Percentiles rank a stretch among this genome's conserved stretches.
phyloP scores from a whole-genome alignment of 1,140 invertebrate species.

The Drosophila lini region DNA sequence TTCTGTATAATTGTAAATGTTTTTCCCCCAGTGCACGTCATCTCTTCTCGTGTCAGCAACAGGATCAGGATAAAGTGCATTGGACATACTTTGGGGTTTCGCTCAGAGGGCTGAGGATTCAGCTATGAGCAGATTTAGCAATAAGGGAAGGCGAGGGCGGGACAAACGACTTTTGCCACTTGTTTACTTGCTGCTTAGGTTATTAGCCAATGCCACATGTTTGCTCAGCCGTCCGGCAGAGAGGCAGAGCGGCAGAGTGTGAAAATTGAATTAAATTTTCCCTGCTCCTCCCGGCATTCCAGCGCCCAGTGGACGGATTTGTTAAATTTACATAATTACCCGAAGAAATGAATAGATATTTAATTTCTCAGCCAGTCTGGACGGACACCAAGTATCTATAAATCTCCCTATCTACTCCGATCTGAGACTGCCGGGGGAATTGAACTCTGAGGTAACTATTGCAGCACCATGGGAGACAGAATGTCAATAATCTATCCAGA shows the following conservation, averaged over 20 bases:
- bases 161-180: slow-evolving; percentile 33
- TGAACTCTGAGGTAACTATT: slow-evolving; percentile 33
- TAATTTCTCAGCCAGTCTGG: slow-evolving; percentile 14
- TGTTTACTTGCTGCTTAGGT: slow-evolving; percentile 77
- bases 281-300: not conserved
- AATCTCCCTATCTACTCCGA: slow-evolving; percentile 51
- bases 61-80: slow-evolving; percentile 64
- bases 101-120: slow-evolving; percentile 2
- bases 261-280: slow-evolving; percentile 55
- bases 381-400: slow-evolving; percentile 59
- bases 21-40: slow-evolving; percentile 1
- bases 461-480: slow-evolving; percentile 39
- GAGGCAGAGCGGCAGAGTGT: slow-evolving; percentile 15
- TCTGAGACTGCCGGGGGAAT: slow-evolving; percentile 19
- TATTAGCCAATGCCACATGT: slow-evolving; percentile 78
- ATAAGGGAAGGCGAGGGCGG: slow-evolving; percentile 8
- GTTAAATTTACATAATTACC: slow-evolving; percentile 62
- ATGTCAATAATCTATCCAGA: slow-evolving; percentile 38
- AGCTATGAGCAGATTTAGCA: slow-evolving; percentile 8
- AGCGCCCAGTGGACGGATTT: slow-evolving; percentile 9
- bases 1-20: not conserved
- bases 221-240: slow-evolving; percentile 36
- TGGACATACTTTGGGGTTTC: slow-evolving; percentile 51
- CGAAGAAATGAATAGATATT: slow-evolving; percentile 58
- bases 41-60: slow-evolving; percentile 37